Base-by-base conservation (phyloP, 2,888 invertebrate species). In the Ornithoptera priamus region DNA sequence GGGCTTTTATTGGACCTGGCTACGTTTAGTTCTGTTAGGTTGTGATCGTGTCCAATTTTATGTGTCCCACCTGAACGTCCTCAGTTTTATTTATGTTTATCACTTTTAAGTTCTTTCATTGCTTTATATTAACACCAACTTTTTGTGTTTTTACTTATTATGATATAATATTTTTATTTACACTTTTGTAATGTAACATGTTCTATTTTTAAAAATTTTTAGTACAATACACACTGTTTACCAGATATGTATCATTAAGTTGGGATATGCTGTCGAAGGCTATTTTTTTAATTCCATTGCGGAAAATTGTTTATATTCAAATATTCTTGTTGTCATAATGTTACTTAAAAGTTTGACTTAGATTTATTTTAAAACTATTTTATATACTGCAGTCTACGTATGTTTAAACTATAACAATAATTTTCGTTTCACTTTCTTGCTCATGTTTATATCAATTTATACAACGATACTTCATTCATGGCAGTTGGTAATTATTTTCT, bases 1-100 rank as follows among this genome's bases (percentile, higher is more conserved):
- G 78, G 76, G 72, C 75, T 87, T 90, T 92, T 91, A 91, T 91
- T 86, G 87, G 84, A 75, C 80, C 85, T 83, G 78, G 82, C 84
- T 86, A 85, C 85, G 85, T 84, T 80, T 80, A 81, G 83, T 80
- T 84, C 73, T 71, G 75, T 69, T 74, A 73, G 81, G 78, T 81
- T 82, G 80, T 78, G 82, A 82, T 85, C 83, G 77, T 79, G 72
- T 76, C 71, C 76, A 80, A 79, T 82, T 88, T 86, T 86, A 86
- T 87, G 82, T 70, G 64, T 53, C 74, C 76, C 78, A 82, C 81
- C 82, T 81, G 79, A 82, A 74, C 73, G 78, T 74, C 77, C 72
- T 76, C 72, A 77, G 73, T 80, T 75, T 77, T 79, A 78, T 81
- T 76, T 79, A 70, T 71, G 62, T 70, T 71, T 69, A 64, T 63